phyloP scores from a whole-genome alignment of 2,113 vertebrate species.

The Athene noctua region DNA sequence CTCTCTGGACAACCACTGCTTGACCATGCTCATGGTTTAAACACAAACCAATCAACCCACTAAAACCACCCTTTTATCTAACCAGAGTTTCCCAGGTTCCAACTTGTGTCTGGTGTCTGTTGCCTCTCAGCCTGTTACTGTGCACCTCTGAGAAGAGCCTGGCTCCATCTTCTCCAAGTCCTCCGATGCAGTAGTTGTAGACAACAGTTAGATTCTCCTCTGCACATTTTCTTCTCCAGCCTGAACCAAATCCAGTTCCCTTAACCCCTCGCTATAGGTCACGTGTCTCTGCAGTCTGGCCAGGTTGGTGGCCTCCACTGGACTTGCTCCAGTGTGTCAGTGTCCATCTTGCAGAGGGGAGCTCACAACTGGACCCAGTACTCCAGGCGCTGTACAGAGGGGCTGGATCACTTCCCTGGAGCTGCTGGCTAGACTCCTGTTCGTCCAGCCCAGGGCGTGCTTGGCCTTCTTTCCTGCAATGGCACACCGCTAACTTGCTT shows the following conservation, averaged over 20 bases:
- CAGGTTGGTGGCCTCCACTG: neutral
- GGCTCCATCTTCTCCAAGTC: neutral
- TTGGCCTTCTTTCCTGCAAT: accelerated
- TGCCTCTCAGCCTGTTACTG: neutral
- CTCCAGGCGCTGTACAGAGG: too few relatives aligned
- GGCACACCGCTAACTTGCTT: accelerated
- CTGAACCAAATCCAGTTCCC: neutral
- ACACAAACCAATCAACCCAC: neutral
- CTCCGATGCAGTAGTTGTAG: neutral
- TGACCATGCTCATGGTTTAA: neutral
- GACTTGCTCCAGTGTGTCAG: neutral
- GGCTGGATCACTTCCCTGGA: neutral
- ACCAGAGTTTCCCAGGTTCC: neutral
- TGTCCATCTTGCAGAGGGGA: neutral
- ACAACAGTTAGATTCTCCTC: neutral
- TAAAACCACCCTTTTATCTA: neutral
- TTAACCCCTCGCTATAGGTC: neutral
- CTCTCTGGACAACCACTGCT: neutral
- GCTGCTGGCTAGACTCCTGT: neutral
- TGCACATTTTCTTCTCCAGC: neutral
- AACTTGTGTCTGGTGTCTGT: neutral
- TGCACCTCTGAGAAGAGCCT: neutral
- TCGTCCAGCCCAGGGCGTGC: neutral
- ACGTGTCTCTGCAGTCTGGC: neutral
- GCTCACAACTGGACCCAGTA: neutral